A percentile compares a stretch with the other conserved stretches of the same genome.
phyloP scores from a whole-genome alignment of 2,888 invertebrate genomes.

The Amblyteles armatorius region DNA sequence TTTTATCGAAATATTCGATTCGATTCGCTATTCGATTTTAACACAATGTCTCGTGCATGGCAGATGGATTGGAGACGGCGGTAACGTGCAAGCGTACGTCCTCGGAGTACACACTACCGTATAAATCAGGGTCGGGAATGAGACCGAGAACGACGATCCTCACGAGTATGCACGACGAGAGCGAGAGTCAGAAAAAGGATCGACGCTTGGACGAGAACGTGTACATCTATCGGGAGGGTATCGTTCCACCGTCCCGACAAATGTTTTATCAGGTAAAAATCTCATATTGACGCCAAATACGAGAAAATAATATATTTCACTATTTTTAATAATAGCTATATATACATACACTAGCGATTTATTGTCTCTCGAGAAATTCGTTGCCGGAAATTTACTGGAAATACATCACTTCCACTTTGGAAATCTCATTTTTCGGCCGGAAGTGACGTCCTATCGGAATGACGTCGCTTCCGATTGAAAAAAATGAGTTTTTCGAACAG shows the following conservation, averaged over 20 bases:
- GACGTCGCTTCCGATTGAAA: no score
- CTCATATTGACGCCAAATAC: neutral
- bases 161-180: conserved; percentile 78
- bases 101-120: conserved; percentile 84
- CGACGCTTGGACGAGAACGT: conserved; percentile 84
- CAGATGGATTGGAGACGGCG: conserved; percentile 85
- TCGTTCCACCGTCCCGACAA: conserved; percentile 93
- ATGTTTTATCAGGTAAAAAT: conserved; percentile 93
- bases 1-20: no score
- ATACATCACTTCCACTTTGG: no score
- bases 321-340: neutral
- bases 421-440: no score
- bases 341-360: no score
- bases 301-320: conserved; percentile 4
- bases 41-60: conserved; percentile 33
- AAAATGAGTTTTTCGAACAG: no score
- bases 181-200: conserved; percentile 74
- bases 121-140: conserved; percentile 83
- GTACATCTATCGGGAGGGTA: conserved; percentile 89
- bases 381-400: no score
- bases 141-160: conserved; percentile 83
- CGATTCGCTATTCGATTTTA: neutral
- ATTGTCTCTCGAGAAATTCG: no score
- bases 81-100: conserved; percentile 86
- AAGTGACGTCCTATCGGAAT: no score